phyloP scores from a whole-genome alignment of 1,140 invertebrate species.

The Drosophila grimshawi region DNA sequence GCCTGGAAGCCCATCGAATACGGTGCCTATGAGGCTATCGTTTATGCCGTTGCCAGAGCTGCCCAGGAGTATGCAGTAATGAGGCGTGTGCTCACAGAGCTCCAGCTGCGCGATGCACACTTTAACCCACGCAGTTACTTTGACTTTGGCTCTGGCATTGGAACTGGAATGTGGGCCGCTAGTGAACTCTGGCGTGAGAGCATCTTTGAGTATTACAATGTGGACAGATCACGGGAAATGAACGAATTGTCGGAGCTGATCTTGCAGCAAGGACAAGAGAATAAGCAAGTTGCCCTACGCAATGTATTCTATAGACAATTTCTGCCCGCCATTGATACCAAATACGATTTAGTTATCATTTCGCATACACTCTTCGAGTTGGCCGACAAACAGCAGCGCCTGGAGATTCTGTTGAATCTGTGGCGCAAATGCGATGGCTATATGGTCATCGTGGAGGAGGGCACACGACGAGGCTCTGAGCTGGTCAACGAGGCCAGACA shows the following conservation, averaged over 20 bases:
- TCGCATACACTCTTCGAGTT: slow-evolving; percentile 94
- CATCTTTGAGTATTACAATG: slow-evolving; percentile 92
- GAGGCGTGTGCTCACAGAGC: slow-evolving; percentile 90
- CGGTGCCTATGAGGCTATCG: slow-evolving; percentile 86
- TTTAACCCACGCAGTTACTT: slow-evolving; percentile 92
- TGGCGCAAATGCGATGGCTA: slow-evolving; percentile 94
- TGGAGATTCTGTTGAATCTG: slow-evolving; percentile 90
- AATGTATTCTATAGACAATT: slow-evolving; percentile 92
- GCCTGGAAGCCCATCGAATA: slow-evolving; percentile 91
- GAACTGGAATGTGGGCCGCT: slow-evolving; percentile 93
- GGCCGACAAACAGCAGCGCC: slow-evolving; percentile 87
- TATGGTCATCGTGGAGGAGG: slow-evolving; percentile 93
- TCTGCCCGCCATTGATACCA: slow-evolving; percentile 89
- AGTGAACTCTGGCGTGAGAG: slow-evolving; percentile 89
- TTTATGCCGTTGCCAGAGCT: slow-evolving; percentile 89
- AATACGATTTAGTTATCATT: slow-evolving; percentile 92
- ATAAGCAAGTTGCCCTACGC: slow-evolving; percentile 86
- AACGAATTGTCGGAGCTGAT: slow-evolving; percentile 91
- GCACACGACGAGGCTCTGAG: slow-evolving; percentile 91
- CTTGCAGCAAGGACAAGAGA: slow-evolving; percentile 87
- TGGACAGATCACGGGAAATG: slow-evolving; percentile 92
- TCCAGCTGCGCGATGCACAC: slow-evolving; percentile 87
- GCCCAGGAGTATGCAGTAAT: slow-evolving; percentile 91
- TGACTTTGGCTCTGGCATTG: slow-evolving; percentile 96
- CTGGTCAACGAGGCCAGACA: slow-evolving; percentile 91